Base-by-base conservation (phyloP, 2,797 vertebrate species). In the Pipistrellus kuhlii region DNA sequence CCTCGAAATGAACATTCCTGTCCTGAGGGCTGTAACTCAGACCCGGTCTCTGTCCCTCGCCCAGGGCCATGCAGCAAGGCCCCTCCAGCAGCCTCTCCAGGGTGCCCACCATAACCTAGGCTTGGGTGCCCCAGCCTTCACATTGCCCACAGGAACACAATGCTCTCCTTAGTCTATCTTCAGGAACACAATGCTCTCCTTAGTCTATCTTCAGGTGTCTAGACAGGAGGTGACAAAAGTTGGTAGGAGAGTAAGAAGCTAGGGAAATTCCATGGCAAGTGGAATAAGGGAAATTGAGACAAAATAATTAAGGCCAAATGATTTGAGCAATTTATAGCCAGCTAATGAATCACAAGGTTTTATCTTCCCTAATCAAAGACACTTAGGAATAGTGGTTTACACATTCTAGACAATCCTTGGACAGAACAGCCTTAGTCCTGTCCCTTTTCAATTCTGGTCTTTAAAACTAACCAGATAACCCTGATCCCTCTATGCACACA, bases 1-100 rank as follows among this genome's bases (percentile, higher is more conserved):
- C 13, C 35, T 57, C 80, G 17, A 5, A 2, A 2, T 10, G 51
- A 59, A 21, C 2, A 0, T 17, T 38, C 32, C 77, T 35, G 48
- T 20, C 30, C 59, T 14, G 1, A 30, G 7, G 18, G 59, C 51
- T 48, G 5, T 38, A 35, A 18, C 11, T 64, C 14, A 2, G 68
- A 5, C 30, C 21, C 9, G 30, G 53, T 78, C 75, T 69, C 44
- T 25, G 27, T 30, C n/a, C 11, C 8, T 51, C 71, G 27, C 69
- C n/a, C 1, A 21, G 1, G 41, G 38, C 69, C 41, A 55, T 0
- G 1, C 1, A 35, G 88, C 0, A 2, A 23, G 69, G 25, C 8
- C 46, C 46, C 10, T 30, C 2, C 38, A 14, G 15, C 0, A 8
- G n/a, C 35, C 23, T 3, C 11, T 27, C 23, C 12, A 2, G 6